Percentiles rank a stretch among this genome's conserved stretches.
phyloP scores from a whole-genome alignment of 2,888 invertebrate species.

The Ophonus ardosiacus region DNA sequence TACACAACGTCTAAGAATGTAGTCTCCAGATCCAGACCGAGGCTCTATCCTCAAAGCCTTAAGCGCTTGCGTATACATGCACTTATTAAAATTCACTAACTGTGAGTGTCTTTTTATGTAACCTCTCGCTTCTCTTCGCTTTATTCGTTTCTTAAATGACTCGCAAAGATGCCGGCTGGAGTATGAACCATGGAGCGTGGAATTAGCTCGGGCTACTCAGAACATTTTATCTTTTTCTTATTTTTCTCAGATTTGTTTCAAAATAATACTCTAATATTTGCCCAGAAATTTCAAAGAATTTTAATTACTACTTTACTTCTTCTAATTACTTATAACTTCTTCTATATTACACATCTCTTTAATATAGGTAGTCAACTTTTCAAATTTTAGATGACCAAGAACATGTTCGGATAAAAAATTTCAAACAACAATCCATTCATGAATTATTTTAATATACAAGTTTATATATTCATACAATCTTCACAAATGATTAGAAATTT shows the following conservation, averaged over 20 bases:
- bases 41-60: not conserved
- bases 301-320: not conserved
- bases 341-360: not conserved
- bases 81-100: constrained; percentile 40
- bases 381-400: not conserved
- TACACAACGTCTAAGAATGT: constrained; percentile 44
- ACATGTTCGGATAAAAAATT: not conserved
- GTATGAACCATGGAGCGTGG: not conserved
- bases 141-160: constrained; percentile 29
- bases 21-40: not conserved
- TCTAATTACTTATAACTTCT: not conserved
- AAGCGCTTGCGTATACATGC: constrained; percentile 48
- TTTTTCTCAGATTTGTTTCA: constrained; percentile 4
- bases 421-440: not conserved
- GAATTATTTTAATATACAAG: too few relatives aligned
- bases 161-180: not conserved
- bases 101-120: constrained; percentile 26
- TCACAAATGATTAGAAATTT: too few relatives aligned
- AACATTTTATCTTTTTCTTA: constrained; percentile 1
- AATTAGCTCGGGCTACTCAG: not conserved
- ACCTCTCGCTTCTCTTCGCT: constrained; percentile 30
- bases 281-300: not conserved
- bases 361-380: not conserved
- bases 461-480: too few relatives aligned
- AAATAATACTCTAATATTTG: not conserved